Base-by-base conservation (phyloP, 2,888 invertebrate species). In the Andrena bicolor region DNA sequence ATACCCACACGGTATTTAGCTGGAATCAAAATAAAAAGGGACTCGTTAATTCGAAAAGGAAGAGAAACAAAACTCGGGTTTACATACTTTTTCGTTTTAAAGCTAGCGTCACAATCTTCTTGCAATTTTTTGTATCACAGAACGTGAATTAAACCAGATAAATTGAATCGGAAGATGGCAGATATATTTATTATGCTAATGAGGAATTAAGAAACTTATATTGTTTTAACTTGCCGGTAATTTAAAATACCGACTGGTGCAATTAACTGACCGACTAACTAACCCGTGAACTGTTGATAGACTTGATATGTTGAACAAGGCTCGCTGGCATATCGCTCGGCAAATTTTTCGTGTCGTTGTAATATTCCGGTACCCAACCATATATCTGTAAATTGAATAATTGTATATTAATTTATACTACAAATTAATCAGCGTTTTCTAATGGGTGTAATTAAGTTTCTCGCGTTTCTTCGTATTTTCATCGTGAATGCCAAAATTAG, bases 1-100 rank as follows among this genome's bases (percentile, higher is more conserved):
- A 97, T 28, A 99, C 96, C 97, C 98, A 99, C 85, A 99, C 96
- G 91, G 97, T 97, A 92, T 97, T 96, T 83, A 97, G 94, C 97
- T 97, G 92, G 23, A 94, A 94, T 10, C 3, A 48, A 58, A 10
- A 51, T 16, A 23, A 51, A 23, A 1, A n/a, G 41, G 7, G 41
- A 8, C 13, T 10, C 4, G 51, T 60, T 69, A 56, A 26, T 32
- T 32, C 30, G 26, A 41, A 20, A 8, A 48, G 60, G 28, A 69
- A 72, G 41, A 16, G 10, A 51, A 5, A 35, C 13, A 51, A 6
- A n/a, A 13, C 13, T 13, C 3, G 41, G n/a, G 20, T 10, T 23
- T 10, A 10, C 20, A 8, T 56, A 56, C 1, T 23, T 20, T 10
- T 26, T 56, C 53, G 20, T 56, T 20, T 56, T 26, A 26, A 23